Percentiles rank a stretch among this genome's conserved stretches.
These are phyloP conservation scores for Proterorhinus semilunaris DNA, from an alignment of 2,113 vertebrate genomes.

Conservation along the genomic window DNA sequence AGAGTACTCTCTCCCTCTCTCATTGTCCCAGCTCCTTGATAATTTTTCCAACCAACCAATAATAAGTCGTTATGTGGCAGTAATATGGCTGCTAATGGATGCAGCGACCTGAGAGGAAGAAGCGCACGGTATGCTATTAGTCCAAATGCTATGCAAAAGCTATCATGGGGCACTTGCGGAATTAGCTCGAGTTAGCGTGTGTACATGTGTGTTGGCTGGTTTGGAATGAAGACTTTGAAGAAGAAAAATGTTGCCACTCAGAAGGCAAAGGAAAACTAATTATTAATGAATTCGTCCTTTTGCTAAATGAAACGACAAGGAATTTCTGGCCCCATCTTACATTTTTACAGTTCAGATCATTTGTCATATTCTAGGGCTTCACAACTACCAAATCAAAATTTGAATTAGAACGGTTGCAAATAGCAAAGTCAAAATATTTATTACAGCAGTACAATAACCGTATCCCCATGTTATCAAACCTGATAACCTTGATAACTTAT, in stretches of 20 bases:
- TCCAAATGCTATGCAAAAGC: conserved; percentile 62
- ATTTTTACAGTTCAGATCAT: no score
- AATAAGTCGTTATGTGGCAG: conserved; percentile 78
- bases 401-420: no score
- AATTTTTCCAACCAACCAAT: conserved; percentile 72
- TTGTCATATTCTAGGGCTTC: no score
- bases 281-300: background rate
- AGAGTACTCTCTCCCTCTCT: conserved; percentile 30
- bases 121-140: conserved; percentile 69
- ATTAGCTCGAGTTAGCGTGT: conserved; percentile 41
- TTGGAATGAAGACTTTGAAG: background rate
- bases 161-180: conserved; percentile 64
- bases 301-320: no score
- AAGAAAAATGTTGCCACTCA: background rate
- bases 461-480: no score
- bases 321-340: no score
- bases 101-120: conserved; percentile 67
- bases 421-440: no score
- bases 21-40: conserved; percentile 47
- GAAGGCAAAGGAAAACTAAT: background rate
- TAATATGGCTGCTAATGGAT: conserved; percentile 77
- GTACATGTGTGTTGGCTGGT: conserved; percentile 3
- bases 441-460: no score
- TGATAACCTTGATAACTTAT: no score
- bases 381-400: no score